Percentiles rank a stretch among this genome's conserved stretches.
These are phyloP conservation scores for Halichoeres trimaculatus DNA, from an alignment of 2,113 vertebrate species.

Conservation along the genomic window DNA sequence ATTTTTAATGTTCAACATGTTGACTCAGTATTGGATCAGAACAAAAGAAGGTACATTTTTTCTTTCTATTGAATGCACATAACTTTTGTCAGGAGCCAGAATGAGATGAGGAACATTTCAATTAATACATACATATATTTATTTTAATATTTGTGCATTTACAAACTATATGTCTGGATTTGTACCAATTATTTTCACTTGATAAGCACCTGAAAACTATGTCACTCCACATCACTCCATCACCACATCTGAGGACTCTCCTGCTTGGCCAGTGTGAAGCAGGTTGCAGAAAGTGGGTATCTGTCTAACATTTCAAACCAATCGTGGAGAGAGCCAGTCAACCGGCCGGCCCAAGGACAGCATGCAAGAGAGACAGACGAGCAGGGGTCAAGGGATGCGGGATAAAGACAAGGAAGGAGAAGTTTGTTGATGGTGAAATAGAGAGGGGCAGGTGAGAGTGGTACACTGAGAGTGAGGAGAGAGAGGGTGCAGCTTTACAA, in stretches of 20 bases:
- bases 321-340: constrained; percentile 14
- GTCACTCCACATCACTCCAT: neutral
- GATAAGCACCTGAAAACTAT: neutral
- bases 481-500: constrained; percentile 35
- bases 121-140: neutral
- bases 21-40: neutral
- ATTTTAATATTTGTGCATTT: too few species aligned
- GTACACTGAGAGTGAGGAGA: constrained; percentile 18
- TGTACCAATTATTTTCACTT: too few species aligned
- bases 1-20: neutral
- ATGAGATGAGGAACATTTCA: neutral
- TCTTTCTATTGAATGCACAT: neutral
- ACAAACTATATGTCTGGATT: too few species aligned
- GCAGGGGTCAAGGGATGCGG: constrained; percentile 1
- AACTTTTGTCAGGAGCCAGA: neutral
- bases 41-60: neutral
- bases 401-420: constrained; percentile 9
- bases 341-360: constrained; percentile 45
- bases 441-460: neutral
- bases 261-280: neutral
- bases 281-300: neutral
- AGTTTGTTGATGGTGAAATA: constrained; percentile 6
- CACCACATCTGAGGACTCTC: neutral
- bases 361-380: neutral
- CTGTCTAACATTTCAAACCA: constrained; percentile 28